Evolutionary conservation across 2,888 invertebrate species (phyloP).

Genomic region (Nomada goodeniana): DNA sequence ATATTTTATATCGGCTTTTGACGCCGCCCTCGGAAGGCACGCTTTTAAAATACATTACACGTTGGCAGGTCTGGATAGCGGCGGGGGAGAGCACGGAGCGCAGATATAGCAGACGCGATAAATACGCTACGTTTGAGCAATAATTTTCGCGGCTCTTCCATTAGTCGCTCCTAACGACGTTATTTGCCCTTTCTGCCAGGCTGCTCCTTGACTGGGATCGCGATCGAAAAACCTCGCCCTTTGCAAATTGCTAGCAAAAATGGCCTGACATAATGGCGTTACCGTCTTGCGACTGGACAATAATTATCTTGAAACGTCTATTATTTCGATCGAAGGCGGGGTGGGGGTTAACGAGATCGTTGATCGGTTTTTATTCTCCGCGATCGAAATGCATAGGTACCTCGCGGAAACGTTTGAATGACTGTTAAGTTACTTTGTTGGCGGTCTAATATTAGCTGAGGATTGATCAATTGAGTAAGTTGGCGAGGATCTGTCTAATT

Average conservation of each 20-base stretch:
- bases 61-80: slow-evolving; percentile 61
- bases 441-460: not conserved
- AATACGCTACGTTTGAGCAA: slow-evolving; percentile 72
- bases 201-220: slow-evolving; percentile 34
- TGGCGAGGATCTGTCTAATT: too few relatives aligned
- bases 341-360: slow-evolving; percentile 8
- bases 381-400: not conserved
- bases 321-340: not conserved
- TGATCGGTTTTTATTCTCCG: slow-evolving; percentile 14
- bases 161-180: slow-evolving; percentile 70
- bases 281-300: not conserved
- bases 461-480: too few relatives aligned
- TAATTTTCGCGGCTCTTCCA: slow-evolving; percentile 74
- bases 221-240: slow-evolving; percentile 41
- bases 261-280: slow-evolving; percentile 14
- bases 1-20: slow-evolving; percentile 84
- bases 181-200: slow-evolving; percentile 62
- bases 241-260: not conserved
- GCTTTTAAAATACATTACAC: slow-evolving; percentile 84
- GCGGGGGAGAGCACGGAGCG: slow-evolving; percentile 19
- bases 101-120: slow-evolving; percentile 65
- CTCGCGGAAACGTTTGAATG: not conserved
- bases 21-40: slow-evolving; percentile 82
- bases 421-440: not conserved
- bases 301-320: slow-evolving; percentile 6